Percentiles rank a stretch among this genome's conserved stretches.
Conservation (phyloP, 2,888 invertebrate genomes). For the Scaptomyza flava region DNA sequence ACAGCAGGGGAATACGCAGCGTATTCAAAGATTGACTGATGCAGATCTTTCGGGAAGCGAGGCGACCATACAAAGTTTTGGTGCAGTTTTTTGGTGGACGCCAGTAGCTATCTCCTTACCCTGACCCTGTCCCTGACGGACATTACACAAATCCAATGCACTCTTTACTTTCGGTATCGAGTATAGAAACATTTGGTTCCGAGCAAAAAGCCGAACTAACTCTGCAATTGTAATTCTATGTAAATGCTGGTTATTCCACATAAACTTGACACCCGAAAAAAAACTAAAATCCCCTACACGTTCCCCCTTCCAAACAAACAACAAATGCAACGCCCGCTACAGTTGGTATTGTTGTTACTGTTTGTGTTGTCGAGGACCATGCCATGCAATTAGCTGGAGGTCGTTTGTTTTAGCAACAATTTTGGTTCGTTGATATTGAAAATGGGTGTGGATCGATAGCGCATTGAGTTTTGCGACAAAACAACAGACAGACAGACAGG, state of each 20-base stretch:
- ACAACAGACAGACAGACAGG: constrained; percentile 1
- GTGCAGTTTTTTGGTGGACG: too few relatives aligned
- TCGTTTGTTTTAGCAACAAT: constrained; percentile 59
- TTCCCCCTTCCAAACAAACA: constrained; percentile 4
- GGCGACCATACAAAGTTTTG: too few relatives aligned
- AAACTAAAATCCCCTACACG: neutral
- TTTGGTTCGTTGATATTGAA: constrained; percentile 44
- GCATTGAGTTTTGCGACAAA: neutral
- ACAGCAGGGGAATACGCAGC: too few relatives aligned
- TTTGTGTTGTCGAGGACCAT: constrained; percentile 33
- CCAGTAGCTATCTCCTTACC: too few relatives aligned
- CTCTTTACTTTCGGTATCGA: too few relatives aligned
- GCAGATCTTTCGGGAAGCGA: too few relatives aligned
- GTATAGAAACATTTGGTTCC: neutral
- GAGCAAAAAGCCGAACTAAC: constrained; percentile 1
- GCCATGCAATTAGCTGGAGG: constrained; percentile 69
- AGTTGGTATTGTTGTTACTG: constrained; percentile 26
- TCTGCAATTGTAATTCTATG: constrained; percentile 11
- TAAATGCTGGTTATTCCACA: constrained; percentile 1
- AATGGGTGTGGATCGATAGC: constrained; percentile 51
- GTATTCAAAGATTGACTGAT: too few relatives aligned
- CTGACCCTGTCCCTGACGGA: too few relatives aligned
- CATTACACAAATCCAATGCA: too few relatives aligned
- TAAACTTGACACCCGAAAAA: constrained; percentile 39
- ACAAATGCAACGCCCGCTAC: constrained; percentile 39